Conservation (phyloP, 2,888 invertebrate species). For the Drosophila mulleri region DNA sequence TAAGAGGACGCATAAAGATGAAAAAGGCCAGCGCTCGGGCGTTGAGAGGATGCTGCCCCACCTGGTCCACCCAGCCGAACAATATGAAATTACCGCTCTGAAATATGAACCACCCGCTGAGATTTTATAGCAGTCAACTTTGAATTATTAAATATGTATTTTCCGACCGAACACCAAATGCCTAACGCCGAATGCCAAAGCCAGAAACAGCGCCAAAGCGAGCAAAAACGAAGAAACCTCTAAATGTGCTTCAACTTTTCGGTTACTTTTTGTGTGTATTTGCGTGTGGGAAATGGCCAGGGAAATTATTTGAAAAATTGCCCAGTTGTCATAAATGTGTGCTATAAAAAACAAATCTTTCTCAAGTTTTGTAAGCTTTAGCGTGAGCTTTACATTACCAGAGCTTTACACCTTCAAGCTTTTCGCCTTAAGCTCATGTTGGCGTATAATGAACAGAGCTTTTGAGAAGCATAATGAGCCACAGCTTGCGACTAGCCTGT, state of each 20-base stretch:
- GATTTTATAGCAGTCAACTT: slow-evolving; percentile 78
- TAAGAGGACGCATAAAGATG: slow-evolving; percentile 57
- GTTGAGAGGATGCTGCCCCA: slow-evolving; percentile 22
- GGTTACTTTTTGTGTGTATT: slow-evolving; percentile 3
- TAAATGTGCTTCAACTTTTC: slow-evolving; percentile 40
- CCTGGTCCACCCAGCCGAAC: slow-evolving; percentile 59
- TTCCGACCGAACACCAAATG: slow-evolving; percentile 33
- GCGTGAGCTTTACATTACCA: not conserved
- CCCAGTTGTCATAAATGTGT: slow-evolving; percentile 48
- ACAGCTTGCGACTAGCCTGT: not conserved
- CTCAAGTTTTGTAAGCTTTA: slow-evolving; percentile 31
- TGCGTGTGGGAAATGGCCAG: not conserved
- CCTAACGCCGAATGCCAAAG: slow-evolving; percentile 56
- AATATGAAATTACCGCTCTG: slow-evolving; percentile 73
- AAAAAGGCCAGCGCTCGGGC: slow-evolving; percentile 34
- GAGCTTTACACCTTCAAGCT: not conserved
- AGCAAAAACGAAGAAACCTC: not conserved
- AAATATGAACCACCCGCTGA: slow-evolving; percentile 75
- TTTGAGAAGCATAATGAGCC: slow-evolving; percentile 56
- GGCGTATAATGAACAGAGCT: slow-evolving; percentile 39
- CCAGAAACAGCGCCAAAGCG: slow-evolving; percentile 47
- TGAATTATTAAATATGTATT: slow-evolving; percentile 80
- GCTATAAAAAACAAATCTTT: slow-evolving; percentile 46
- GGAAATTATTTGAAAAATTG: slow-evolving; percentile 24
- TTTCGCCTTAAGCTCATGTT: slow-evolving; percentile 10